Evolutionary conservation across 2,888 invertebrate species (phyloP).

Genomic region (Argyra leucocephala): DNA sequence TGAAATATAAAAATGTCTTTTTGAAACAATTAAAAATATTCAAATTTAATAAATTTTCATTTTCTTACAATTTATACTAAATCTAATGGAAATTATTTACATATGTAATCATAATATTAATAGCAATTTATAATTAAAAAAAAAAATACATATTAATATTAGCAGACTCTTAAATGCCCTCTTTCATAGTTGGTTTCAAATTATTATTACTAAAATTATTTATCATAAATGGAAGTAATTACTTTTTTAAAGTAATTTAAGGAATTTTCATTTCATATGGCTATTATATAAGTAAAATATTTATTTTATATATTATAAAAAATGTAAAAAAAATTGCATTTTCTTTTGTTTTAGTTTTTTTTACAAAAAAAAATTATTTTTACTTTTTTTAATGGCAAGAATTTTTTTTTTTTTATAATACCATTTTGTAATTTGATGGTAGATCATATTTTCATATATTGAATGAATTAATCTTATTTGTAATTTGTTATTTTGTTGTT

Average conservation of each 20-base stretch:
- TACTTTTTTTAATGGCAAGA: conserved; percentile 17
- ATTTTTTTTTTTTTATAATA: conserved; percentile 12
- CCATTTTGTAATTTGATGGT: not conserved
- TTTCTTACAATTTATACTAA: no score
- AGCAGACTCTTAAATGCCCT: conserved; percentile 9
- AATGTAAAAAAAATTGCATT: no score
- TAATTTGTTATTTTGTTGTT: not conserved
- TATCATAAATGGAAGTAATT: not conserved
- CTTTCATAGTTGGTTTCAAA: not conserved
- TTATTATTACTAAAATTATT: not conserved
- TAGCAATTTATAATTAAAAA: no score
- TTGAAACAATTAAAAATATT: no score
- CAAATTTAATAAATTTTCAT: no score
- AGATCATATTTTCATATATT: conserved; percentile 10
- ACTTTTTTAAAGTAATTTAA: conserved; percentile 7
- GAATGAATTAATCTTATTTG: conserved; percentile 11
- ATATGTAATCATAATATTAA: not conserved
- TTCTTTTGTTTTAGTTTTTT: no score
- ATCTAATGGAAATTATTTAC: not conserved
- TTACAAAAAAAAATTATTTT: no score
- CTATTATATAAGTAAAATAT: conserved; percentile 12
- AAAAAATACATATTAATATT: not conserved
- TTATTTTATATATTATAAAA: not conserved
- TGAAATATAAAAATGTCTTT: no score
- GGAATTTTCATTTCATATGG: not conserved